These are phyloP conservation scores for Rhyacichthys aspro DNA, from an alignment of 2,797 vertebrate genomes.

Conservation along the genomic window DNA sequence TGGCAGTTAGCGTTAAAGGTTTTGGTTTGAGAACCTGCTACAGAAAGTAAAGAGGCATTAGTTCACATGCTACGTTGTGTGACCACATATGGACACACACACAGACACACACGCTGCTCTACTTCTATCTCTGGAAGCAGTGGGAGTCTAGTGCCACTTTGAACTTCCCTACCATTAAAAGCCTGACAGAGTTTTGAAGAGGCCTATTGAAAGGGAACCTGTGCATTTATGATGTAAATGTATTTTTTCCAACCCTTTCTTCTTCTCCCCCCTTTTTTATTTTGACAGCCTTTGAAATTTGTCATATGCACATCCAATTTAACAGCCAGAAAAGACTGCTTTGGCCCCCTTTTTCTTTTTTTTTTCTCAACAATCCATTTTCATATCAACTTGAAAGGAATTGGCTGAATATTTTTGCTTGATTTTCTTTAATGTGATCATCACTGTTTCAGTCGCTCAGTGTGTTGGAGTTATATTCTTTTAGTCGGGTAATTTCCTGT, in stretches of 20 bases:
- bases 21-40: conserved; percentile 48
- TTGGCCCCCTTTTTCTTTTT: conserved; percentile 71
- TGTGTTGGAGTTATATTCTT: conserved; percentile 57
- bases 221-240: conserved; percentile 97
- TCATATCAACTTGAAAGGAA: conserved; percentile 70
- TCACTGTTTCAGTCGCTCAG: conserved; percentile 49
- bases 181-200: conserved; percentile 91
- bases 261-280: conserved; percentile 65
- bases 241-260: conserved; percentile 74
- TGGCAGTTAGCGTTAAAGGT: conserved; percentile 4
- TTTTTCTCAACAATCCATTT: conserved; percentile 63
- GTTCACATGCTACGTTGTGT: conserved; percentile 34
- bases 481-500: conserved; percentile 66
- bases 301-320: conserved; percentile 95
- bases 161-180: conserved; percentile 94
- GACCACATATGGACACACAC: conserved; percentile 59
- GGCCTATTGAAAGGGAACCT: conserved; percentile 88
- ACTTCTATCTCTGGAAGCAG: conserved; percentile 84
- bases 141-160: conserved; percentile 92
- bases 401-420: conserved; percentile 62
- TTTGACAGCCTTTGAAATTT: conserved; percentile 97
- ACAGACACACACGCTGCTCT: conserved; percentile 57
- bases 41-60: conserved; percentile 44
- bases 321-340: conserved; percentile 82
- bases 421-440: conserved; percentile 67